Conservation (phyloP, 1,140 invertebrate genomes). For the Zaprionus lachaisei region DNA sequence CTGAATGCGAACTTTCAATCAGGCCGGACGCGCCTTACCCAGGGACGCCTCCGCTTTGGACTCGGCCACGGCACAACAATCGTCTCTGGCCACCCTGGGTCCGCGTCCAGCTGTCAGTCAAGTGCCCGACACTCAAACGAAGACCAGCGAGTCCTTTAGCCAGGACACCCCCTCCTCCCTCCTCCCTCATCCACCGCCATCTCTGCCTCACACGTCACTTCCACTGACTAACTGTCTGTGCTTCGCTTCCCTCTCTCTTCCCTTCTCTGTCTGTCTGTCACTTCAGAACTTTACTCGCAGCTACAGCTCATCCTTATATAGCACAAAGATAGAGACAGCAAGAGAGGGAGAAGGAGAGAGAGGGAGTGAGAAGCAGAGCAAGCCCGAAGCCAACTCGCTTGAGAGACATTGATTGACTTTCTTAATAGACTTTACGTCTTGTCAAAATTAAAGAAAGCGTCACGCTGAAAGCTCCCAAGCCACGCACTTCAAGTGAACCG, state of each 20-base stretch:
- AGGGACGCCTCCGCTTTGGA: not conserved
- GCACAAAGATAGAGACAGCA: not conserved
- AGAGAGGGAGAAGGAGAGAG: not conserved
- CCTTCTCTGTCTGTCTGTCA: slow-evolving; percentile 62
- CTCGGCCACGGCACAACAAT: slow-evolving; percentile 46
- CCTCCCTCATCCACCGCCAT: not conserved
- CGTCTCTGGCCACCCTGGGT: slow-evolving; percentile 37
- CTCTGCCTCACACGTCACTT: slow-evolving; percentile 1
- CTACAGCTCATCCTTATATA: slow-evolving; percentile 46
- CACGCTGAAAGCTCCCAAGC: slow-evolving; percentile 34
- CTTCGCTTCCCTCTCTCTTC: too few species aligned
- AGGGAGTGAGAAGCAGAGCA: not conserved
- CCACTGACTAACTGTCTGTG: slow-evolving; percentile 33
- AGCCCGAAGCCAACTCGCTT: slow-evolving; percentile 68
- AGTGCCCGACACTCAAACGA: slow-evolving; percentile 59
- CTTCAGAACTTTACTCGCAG: slow-evolving; percentile 69
- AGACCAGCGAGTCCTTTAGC: slow-evolving; percentile 3
- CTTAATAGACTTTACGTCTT: slow-evolving; percentile 83
- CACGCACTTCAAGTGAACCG: slow-evolving; percentile 8
- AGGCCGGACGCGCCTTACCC: slow-evolving; percentile 33
- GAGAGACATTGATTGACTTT: slow-evolving; percentile 84
- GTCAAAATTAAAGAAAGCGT: slow-evolving; percentile 80
- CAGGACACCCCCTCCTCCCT: slow-evolving; percentile 2
- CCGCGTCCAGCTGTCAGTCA: slow-evolving; percentile 78
- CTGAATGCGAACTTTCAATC: slow-evolving; percentile 81